Evolutionary conservation across 2,888 invertebrate genomes (phyloP).

Genomic region (Dasysyrphus albostriatus): DNA sequence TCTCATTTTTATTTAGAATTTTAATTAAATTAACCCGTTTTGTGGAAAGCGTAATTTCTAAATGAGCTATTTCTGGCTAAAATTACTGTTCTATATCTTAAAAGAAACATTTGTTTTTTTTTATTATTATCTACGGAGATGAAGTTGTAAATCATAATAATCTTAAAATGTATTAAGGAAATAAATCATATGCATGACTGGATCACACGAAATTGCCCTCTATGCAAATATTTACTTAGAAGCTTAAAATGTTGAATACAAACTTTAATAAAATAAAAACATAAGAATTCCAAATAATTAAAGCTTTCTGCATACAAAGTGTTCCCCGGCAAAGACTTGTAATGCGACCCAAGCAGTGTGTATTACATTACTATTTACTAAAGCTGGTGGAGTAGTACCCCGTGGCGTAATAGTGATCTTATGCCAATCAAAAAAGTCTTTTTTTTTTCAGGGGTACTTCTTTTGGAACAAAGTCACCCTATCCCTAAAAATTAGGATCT

Average conservation of each 20-base stretch:
- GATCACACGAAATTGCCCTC: neutral
- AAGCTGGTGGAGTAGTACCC: too few species aligned
- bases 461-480: too few species aligned
- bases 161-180: neutral
- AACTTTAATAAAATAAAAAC: neutral
- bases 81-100: neutral
- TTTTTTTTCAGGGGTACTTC: too few species aligned
- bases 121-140: neutral
- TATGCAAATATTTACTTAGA: neutral
- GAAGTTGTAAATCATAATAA: constrained; percentile 45
- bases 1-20: constrained; percentile 3
- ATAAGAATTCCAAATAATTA: neutral
- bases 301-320: neutral
- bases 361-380: too few species aligned
- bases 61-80: neutral
- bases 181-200: neutral
- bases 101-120: neutral
- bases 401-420: too few species aligned
- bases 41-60: neutral
- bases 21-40: neutral
- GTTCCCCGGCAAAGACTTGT: too few species aligned
- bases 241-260: neutral
- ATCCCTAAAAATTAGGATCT: too few species aligned
- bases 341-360: too few species aligned
- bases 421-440: too few species aligned